A percentile compares a stretch with the other conserved stretches of the same genome.
Evolutionary conservation across 2,113 vertebrate species (phyloP).

Genomic region (Phalacrocorax carbo): DNA sequence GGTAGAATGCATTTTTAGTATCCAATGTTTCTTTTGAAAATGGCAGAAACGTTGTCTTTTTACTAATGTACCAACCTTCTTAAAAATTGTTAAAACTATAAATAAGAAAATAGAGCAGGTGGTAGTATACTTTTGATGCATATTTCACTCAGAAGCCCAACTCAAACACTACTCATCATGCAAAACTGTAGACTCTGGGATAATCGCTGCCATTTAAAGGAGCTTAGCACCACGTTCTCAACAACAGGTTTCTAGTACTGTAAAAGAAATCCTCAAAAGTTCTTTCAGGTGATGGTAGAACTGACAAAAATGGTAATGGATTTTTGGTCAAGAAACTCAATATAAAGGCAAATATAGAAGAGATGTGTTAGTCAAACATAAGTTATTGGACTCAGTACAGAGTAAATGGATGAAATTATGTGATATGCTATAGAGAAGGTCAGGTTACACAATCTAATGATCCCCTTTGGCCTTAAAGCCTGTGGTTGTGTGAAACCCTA

Average conservation of each 20-base stretch:
- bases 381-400: constrained; percentile 43
- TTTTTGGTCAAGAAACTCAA: constrained; percentile 61
- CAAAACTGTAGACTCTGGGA: background rate
- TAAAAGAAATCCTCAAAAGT: background rate
- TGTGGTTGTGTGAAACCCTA: background rate
- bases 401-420: constrained; percentile 36
- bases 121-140: background rate
- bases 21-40: background rate
- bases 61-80: background rate
- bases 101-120: background rate
- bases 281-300: background rate
- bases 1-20: background rate
- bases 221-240: background rate
- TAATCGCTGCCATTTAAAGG: background rate
- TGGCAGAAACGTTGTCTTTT: background rate
- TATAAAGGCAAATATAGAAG: constrained; percentile 56
- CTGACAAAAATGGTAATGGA: constrained; percentile 44
- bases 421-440: background rate
- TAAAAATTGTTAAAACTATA: background rate
- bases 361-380: constrained; percentile 39
- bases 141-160: background rate
- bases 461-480: constrained; percentile 13
- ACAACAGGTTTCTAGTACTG: background rate
- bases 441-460: background rate
- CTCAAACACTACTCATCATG: background rate